Conservation (phyloP, 53 echinoderm and acorn worm species). For the Echinarachnius parma region DNA sequence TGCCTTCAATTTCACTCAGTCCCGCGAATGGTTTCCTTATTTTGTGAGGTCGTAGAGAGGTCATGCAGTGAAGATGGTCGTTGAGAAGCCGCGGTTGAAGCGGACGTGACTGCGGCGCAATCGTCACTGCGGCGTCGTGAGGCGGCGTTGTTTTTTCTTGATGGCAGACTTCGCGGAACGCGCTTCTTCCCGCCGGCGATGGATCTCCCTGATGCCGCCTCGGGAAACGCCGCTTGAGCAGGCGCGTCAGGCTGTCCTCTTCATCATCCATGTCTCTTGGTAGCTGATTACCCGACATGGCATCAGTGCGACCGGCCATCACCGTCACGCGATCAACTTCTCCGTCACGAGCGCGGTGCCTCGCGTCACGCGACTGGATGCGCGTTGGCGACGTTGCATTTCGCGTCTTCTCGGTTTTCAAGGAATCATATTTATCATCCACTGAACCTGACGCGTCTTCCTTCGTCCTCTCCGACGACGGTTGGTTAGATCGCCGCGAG, state of each 20-base stretch:
- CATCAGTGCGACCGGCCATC: background rate
- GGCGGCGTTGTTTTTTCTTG: background rate
- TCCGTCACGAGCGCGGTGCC: background rate
- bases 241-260: conserved; percentile 9
- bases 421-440: no score
- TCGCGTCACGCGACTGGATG: no score
- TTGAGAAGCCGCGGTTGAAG: conserved; percentile 5
- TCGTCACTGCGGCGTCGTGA: background rate
- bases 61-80: conserved; percentile 7
- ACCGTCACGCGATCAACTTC: background rate
- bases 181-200: background rate
- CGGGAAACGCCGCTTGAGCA: conserved; percentile 15
- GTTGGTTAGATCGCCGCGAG: background rate
- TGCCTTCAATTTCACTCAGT: conserved; percentile 27
- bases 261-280: background rate
- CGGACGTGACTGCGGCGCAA: background rate
- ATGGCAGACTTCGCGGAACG: conserved; percentile 23
- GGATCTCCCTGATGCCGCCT: background rate
- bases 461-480: background rate
- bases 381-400: no score
- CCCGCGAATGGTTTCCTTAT: conserved; percentile 35
- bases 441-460: background rate
- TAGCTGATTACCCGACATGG: background rate
- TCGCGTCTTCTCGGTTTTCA: no score
- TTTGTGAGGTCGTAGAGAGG: conserved; percentile 5